Base-by-base conservation (phyloP, 1,140 invertebrate species). In the Drosophila mayri region DNA sequence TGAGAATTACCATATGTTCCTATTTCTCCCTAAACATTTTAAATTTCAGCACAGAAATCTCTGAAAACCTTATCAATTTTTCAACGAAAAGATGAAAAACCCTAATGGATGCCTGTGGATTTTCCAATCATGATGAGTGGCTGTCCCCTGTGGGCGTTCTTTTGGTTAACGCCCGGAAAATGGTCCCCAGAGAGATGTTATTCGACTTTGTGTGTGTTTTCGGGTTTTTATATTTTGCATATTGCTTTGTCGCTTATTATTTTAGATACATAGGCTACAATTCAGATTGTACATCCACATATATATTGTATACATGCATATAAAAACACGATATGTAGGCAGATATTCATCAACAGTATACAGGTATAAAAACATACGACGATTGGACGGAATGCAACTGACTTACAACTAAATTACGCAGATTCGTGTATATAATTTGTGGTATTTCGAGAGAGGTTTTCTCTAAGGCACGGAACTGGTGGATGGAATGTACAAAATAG, bases 401-500 rank as follows among this genome's bases (percentile, higher is more conserved):
- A 72, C 82, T 86, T 87, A 87, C 30, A 44, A 60, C 73, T 67
- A 77, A 68, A 63, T 74, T 79, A 79, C 66, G 46, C 50, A 70
- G 66, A 79, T 70, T 78, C 60, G 49, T 61, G 78, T 74, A 41
- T 50, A 70, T 61, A 79, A 74, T 71, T 75, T 81, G 67, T 54
- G 61, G 77, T 79, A 66, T 75, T 67, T 74, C 59, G 50, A 63
- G 60, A 66, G 12, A 55, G 41, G 46, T 46, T 46, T 58, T 55
- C 55, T 80, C 43, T 81, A 86, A 86, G 83, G 83, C 83, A 86
- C 83, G 79, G 46, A 76, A 76, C 63, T 76, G 76, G 71, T 86
- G 79, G 67, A 79, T 72, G 78, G 64, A 86, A 75, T 72, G 76
- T 65, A 52, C 43, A 76, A 32, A n/a, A 32, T 50, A 62, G 57